phyloP scores from a whole-genome alignment of 2,888 invertebrate genomes.

The Chloroclystis v-ata region DNA sequence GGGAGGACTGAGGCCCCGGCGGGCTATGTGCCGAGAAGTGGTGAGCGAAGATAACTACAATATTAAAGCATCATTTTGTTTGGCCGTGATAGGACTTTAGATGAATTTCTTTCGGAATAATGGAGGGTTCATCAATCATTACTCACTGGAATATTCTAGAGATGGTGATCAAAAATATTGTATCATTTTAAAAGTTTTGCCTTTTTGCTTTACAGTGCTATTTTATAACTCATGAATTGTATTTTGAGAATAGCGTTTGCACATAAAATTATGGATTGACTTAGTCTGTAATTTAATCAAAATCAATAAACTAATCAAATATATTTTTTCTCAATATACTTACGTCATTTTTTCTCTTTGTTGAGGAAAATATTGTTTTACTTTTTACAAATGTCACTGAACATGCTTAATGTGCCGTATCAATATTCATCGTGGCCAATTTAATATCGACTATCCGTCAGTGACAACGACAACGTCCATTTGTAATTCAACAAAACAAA shows the following conservation, averaged over 20 bases:
- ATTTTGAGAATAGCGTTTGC: too few relatives aligned
- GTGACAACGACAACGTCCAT: slow-evolving; percentile 29
- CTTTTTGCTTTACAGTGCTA: too few relatives aligned
- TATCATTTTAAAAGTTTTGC: too few relatives aligned
- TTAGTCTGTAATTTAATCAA: too few relatives aligned
- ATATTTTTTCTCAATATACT: too few relatives aligned
- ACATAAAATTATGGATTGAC: too few relatives aligned
- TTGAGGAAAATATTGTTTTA: slow-evolving; percentile 6
- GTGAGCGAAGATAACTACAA: slow-evolving; percentile 39
- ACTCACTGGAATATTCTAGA: slow-evolving; percentile 5
- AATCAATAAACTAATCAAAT: too few relatives aligned
- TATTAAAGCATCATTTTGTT: slow-evolving; percentile 30
- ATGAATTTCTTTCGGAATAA: slow-evolving; percentile 21
- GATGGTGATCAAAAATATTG: slow-evolving; percentile 1
- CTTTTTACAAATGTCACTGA: slow-evolving; percentile 9
- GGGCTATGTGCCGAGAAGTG: slow-evolving; percentile 45
- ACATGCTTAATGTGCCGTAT: slow-evolving; percentile 18
- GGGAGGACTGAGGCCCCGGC: slow-evolving; percentile 43
- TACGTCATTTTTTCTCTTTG: too few relatives aligned
- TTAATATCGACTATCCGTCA: slow-evolving; percentile 25
- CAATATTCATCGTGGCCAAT: slow-evolving; percentile 25
- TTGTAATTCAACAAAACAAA: slow-evolving; percentile 47
- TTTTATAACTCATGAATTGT: too few relatives aligned
- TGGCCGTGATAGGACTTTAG: slow-evolving; percentile 26
- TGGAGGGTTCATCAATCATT: slow-evolving; percentile 10